These are phyloP conservation scores for Tetrapedia diversipes DNA, from an alignment of 2,888 invertebrate species.

Conservation along the genomic window DNA sequence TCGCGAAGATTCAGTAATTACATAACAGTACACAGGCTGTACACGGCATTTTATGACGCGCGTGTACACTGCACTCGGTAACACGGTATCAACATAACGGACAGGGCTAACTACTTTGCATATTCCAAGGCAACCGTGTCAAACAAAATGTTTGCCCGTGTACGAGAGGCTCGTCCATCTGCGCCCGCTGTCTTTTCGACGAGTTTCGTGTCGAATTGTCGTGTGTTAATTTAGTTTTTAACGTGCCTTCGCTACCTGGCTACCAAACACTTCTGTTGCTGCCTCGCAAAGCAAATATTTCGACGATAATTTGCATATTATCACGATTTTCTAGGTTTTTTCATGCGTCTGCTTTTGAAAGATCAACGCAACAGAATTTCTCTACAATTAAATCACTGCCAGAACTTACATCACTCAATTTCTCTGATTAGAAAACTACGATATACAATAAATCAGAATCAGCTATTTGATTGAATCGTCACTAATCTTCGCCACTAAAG, in stretches of 20 bases:
- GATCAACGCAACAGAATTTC: too few species aligned
- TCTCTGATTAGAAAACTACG: too few species aligned
- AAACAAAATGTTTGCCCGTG: slow-evolving; percentile 43
- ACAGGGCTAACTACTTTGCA: slow-evolving; percentile 46
- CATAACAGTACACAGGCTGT: slow-evolving; percentile 49
- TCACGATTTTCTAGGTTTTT: too few species aligned
- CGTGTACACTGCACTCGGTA: slow-evolving; percentile 57
- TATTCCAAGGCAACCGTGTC: slow-evolving; percentile 47
- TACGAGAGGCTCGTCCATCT: slow-evolving; percentile 35
- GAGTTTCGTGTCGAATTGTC: background rate
- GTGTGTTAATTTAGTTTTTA: slow-evolving; percentile 12
- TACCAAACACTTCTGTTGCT: background rate
- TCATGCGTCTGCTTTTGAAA: too few species aligned
- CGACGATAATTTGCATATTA: too few species aligned
- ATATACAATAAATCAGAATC: too few species aligned
- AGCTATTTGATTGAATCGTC: too few species aligned
- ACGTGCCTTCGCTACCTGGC: background rate
- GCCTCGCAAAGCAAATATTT: background rate
- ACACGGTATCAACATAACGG: slow-evolving; percentile 63
- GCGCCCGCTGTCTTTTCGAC: background rate
- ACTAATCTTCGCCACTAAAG: too few species aligned
- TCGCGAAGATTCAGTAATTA: slow-evolving; percentile 63
- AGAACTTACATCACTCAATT: too few species aligned
- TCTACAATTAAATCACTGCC: too few species aligned
- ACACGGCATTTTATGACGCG: slow-evolving; percentile 58